Evolutionary conservation across 1,140 invertebrate genomes (phyloP), one percentile per base, ranked within the genome.

Genomic region (Drosophila sechellia): DNA sequence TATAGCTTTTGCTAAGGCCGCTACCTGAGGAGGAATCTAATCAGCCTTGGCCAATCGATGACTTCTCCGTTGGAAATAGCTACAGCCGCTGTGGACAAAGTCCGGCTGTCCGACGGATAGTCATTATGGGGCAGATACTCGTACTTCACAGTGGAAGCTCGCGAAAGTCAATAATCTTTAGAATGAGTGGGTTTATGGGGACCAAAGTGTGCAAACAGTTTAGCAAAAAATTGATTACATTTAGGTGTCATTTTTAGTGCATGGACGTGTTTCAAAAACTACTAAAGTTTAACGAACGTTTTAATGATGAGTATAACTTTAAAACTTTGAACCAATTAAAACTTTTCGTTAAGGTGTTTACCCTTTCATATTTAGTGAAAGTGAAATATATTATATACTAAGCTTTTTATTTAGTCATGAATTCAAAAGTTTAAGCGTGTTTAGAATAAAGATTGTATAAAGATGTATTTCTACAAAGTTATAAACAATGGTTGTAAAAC

Each of bases 1-100:
- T 63, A 17, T 27, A 42, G 17, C 35, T 34, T 63, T 27, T 11
- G 42, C 17, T 58, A 58, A 63, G 11, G 10, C 20, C 4, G 53
- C 3, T 40, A 53, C n/a, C 20, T 10, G 5, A 27, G 46, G n/a
- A 54, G 64, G 42, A 70, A 70, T 70, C 68, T 71, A 71, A 71
- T 71, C 68, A 49, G 50, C 17, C 39, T 50, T 61, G 25, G 25
- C 58, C 66, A 56, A 48, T 57, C 65, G 66, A 70, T 70, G 68
- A 42, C 52, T 66, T 31, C 59, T 71, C 43, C 49, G 25, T n/a
- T 20, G 40, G 48, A 69, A 45, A 46, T 50, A 54, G 61, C 13
- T 22, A 31, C 15, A 68, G 39, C 4, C 61, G 46, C 37, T 22
- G 34, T 35, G 66, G 31, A 56, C 66, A 71, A 71, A 71, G 68